Evolutionary conservation across 2,113 vertebrate species (phyloP), one percentile per base, ranked within the genome.

Genomic region (Capreolus pygargus): DNA sequence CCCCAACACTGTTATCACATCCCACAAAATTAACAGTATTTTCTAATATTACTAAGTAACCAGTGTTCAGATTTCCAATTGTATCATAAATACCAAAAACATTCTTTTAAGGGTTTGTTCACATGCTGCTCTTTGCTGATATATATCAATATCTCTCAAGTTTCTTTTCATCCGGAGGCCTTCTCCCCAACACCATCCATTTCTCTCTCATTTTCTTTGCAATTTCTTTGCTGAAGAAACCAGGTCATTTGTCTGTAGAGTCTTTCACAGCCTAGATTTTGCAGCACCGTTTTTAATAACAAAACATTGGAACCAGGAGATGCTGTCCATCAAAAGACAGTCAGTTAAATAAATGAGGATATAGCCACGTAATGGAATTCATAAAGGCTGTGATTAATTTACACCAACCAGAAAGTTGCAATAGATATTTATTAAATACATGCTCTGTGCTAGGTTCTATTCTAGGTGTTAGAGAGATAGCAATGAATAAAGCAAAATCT

Each of bases 181-280:
- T 21, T 78, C 19, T 4, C 28, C 50, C 19, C 1, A 9, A 33
- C 10, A 11, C 76, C 47, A 79, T 76, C 58, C 7, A 54, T 67
- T 92, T 92, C 39, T 74, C 47, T 57, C 81, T 78, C 60, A 9
- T 55, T 64, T 78, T 25, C 10, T 87, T 96, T 76, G 39, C 27
- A 60, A 79, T 92, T 92, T 86, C 45, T 78, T 97, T 81, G 58
- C 36, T 95, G 19, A 96, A 97, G 67, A 93, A 96, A 85, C 9
- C 45, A 90, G 78, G 81, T 36, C 61, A 82, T 83, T 94, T 92
- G 14, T 93, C 82, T 95, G 23, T 19, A 45, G 55, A 64, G 21
- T 28, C 86, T 86, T 94, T 82, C 47, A 36, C 36, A 88, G 82
- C 64, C 91, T 86, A 54, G 67, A 36, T 70, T 94, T 90, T 64